phyloP scores from a whole-genome alignment of 2,113 vertebrate species.

The Amblyopsis rosae region DNA sequence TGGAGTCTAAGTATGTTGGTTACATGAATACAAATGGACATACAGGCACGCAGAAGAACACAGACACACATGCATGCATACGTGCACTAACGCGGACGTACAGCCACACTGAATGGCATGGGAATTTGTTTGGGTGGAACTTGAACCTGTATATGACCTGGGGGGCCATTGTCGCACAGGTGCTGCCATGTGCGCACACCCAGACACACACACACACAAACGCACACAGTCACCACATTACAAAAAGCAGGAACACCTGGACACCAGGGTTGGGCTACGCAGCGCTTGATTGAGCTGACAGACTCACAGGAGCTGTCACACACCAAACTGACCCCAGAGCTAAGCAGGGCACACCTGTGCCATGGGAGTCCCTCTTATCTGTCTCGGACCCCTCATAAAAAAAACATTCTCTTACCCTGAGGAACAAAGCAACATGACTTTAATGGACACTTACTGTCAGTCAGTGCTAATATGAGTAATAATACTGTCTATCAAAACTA shows the following conservation, averaged over 20 bases:
- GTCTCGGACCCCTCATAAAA: conserved; percentile 47
- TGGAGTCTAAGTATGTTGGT: conserved; percentile 45
- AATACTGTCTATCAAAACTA: conserved; percentile 47
- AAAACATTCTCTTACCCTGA: conserved; percentile 37
- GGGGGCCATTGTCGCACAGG: conserved; percentile 48
- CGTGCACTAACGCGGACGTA: conserved; percentile 28
- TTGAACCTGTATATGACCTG: conserved; percentile 63
- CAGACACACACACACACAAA: conserved; percentile 3
- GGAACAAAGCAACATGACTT: conserved; percentile 56
- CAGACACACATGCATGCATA: conserved; percentile 14
- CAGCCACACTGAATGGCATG: conserved; percentile 15
- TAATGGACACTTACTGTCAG: conserved; percentile 59
- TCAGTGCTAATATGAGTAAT: conserved; percentile 40
- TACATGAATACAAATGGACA: conserved; percentile 8
- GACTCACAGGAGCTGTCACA: conserved; percentile 60
- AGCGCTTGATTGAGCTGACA: conserved; percentile 33
- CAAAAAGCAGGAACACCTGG: conserved; percentile 60
- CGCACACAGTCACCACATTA: conserved; percentile 20
- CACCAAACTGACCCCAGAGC: conserved; percentile 56
- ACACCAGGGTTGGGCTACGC: conserved; percentile 49
- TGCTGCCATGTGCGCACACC: conserved; percentile 36
- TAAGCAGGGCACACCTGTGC: conserved; percentile 66
- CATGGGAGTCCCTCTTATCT: conserved; percentile 43
- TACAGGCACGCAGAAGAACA: background rate
- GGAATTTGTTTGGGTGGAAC: conserved; percentile 69